Percentiles rank a stretch among this genome's conserved stretches.
Evolutionary conservation across 2,888 invertebrate genomes (phyloP).

Genomic region (Hydraecia micacea): DNA sequence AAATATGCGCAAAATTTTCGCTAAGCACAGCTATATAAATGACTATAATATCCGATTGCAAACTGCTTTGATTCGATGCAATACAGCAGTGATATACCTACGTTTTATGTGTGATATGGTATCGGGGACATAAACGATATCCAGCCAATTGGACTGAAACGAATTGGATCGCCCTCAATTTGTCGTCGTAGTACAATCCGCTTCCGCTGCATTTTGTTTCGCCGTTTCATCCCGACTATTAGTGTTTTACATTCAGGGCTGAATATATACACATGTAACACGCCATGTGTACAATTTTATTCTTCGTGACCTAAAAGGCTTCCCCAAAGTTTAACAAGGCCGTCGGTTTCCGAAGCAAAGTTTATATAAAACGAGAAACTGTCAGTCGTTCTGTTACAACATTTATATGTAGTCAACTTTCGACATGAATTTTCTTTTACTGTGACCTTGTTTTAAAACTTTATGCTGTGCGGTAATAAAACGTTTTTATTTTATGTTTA

Average conservation of each 20-base stretch:
- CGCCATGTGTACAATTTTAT: constrained; percentile 68
- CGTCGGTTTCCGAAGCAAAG: constrained; percentile 75
- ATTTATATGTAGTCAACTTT: constrained; percentile 75
- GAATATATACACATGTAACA: constrained; percentile 41
- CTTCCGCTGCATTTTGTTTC: constrained; percentile 87
- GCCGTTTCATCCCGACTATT: constrained; percentile 74
- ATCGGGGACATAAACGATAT: constrained; percentile 87
- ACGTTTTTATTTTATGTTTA: constrained; percentile 82
- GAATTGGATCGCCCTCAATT: constrained; percentile 90
- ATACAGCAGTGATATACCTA: constrained; percentile 74
- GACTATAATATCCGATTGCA: constrained; percentile 71
- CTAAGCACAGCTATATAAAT: constrained; percentile 41
- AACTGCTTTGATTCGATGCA: constrained; percentile 80
- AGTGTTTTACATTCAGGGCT: constrained; percentile 69
- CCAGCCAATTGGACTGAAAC: constrained; percentile 89
- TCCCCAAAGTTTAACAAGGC: constrained; percentile 80
- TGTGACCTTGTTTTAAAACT: constrained; percentile 80
- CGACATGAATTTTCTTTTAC: constrained; percentile 79
- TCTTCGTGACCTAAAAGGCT: constrained; percentile 80
- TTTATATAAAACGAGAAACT: constrained; percentile 80
- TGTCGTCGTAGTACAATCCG: constrained; percentile 81
- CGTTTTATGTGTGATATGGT: constrained; percentile 77
- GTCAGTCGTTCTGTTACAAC: constrained; percentile 74
- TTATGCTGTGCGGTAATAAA: constrained; percentile 79
- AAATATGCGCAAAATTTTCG: constrained; percentile 36